phyloP scores from a whole-genome alignment of 2,888 invertebrate genomes.

The Parapristionchus giblindavisi region DNA sequence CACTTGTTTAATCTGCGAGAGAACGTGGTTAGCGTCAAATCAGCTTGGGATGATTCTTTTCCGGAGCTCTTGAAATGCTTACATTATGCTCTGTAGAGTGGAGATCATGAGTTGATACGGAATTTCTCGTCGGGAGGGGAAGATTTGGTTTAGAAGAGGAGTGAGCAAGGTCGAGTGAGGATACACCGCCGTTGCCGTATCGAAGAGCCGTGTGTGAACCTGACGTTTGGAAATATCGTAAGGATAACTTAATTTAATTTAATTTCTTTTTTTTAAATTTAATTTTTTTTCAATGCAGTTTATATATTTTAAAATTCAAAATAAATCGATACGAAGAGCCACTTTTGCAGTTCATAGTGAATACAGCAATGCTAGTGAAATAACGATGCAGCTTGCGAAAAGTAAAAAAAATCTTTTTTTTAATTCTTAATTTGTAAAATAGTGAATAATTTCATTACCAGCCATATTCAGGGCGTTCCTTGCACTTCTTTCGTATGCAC shows the following conservation, averaged over 20 bases:
- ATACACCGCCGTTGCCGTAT: constrained; percentile 2
- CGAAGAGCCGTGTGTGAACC: constrained; percentile 20
- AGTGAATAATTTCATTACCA: neutral
- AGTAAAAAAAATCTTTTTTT: too few species aligned
- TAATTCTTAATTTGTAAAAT: too few species aligned
- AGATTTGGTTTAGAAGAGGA: neutral
- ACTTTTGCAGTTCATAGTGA: too few species aligned
- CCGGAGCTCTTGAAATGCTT: too few species aligned
- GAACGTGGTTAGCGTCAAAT: too few species aligned
- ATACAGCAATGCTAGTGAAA: too few species aligned
- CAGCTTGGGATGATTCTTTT: too few species aligned
- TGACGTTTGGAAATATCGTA: neutral
- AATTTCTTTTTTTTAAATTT: neutral
- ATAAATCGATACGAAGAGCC: too few species aligned
- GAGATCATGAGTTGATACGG: constrained; percentile 31
- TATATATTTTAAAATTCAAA: too few species aligned
- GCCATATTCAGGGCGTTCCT: constrained; percentile 36
- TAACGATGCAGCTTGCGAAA: too few species aligned
- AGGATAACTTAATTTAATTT: neutral
- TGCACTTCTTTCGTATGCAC: constrained; percentile 33
- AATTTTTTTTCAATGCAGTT: too few species aligned
- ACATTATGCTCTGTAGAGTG: neutral
- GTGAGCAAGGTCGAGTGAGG: constrained; percentile 10
- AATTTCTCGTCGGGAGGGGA: constrained; percentile 15
- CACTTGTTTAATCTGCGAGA: too few species aligned